These are phyloP conservation scores for Theropithecus gelada DNA, from an alignment of 2,113 vertebrate genomes.

Conservation along the genomic window DNA sequence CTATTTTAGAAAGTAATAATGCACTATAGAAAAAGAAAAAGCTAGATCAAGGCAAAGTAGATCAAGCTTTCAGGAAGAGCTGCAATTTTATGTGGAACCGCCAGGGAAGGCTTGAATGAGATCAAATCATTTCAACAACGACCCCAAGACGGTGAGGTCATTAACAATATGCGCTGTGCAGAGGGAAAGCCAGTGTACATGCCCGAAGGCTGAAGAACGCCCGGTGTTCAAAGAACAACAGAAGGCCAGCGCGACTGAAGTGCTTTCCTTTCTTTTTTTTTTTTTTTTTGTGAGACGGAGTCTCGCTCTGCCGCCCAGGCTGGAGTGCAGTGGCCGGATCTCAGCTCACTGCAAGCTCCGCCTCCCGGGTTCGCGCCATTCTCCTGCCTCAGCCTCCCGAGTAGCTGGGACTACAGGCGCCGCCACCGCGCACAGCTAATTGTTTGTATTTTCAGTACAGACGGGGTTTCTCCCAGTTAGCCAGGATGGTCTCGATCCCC, in stretches of 20 bases:
- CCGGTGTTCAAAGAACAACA: neutral
- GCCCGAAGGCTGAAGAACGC: neutral
- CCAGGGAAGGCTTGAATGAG: neutral
- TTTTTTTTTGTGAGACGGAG: too few species aligned
- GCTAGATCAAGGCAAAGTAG: neutral
- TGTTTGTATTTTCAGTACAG: too few species aligned
- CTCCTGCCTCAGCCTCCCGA: too few species aligned
- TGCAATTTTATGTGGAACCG: neutral
- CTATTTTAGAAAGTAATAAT: neutral
- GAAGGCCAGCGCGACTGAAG: neutral
- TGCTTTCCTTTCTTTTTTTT: too few species aligned
- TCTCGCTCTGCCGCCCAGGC: too few species aligned
- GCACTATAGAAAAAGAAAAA: neutral
- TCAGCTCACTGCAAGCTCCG: too few species aligned
- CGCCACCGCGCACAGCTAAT: too few species aligned
- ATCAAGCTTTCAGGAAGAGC: neutral
- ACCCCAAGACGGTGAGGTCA: neutral
- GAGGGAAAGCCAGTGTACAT: neutral
- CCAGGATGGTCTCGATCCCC: too few species aligned
- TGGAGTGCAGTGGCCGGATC: fast-evolving
- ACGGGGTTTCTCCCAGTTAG: too few species aligned
- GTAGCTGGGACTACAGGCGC: too few species aligned
- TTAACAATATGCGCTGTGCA: neutral
- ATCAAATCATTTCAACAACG: neutral
- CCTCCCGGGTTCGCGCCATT: fast-evolving